A percentile compares a stretch with the other conserved stretches of the same genome.
phyloP scores from a whole-genome alignment of 2,888 invertebrate genomes.

The Amphipyra tragopoginis region DNA sequence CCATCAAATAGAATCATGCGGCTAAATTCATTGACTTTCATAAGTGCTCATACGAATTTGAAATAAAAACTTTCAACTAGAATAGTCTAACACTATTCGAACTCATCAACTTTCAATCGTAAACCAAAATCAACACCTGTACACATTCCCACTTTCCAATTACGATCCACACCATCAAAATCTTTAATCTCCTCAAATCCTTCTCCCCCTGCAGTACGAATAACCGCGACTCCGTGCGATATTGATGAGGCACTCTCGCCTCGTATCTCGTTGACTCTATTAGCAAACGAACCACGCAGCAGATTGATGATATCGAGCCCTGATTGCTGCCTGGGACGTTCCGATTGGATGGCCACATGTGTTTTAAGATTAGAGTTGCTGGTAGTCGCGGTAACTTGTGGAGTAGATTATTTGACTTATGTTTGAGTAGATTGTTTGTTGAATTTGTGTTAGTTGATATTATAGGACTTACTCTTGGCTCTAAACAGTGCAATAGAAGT shows the following conservation, averaged over 20 bases:
- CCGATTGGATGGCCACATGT: conserved; percentile 58
- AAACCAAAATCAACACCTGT: conserved; percentile 22
- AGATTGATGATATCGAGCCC: conserved; percentile 61
- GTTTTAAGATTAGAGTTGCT: conserved; percentile 54
- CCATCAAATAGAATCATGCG: too few relatives aligned
- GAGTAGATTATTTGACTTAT: conserved; percentile 1
- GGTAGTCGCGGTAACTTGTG: conserved; percentile 8
- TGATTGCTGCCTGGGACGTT: conserved; percentile 57
- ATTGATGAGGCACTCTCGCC: conserved; percentile 53
- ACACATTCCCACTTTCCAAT: conserved; percentile 10
- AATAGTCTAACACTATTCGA: too few relatives aligned
- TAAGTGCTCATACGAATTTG: too few relatives aligned
- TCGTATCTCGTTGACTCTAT: conserved; percentile 61
- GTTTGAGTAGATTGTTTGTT: neutral
- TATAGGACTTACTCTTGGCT: conserved; percentile 1
- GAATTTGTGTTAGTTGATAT: neutral
- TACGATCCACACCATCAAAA: conserved; percentile 26
- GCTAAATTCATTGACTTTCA: too few relatives aligned
- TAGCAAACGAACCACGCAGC: conserved; percentile 67
- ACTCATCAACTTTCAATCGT: conserved; percentile 3
- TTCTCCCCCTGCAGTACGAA: conserved; percentile 2
- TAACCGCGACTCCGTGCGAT: conserved; percentile 34
- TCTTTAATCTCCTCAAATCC: conserved; percentile 27
- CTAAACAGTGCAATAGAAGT: neutral
- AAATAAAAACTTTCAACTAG: too few relatives aligned